These are phyloP conservation scores for Falcunculus frontatus DNA, from an alignment of 2,113 vertebrate genomes.

Conservation along the genomic window DNA sequence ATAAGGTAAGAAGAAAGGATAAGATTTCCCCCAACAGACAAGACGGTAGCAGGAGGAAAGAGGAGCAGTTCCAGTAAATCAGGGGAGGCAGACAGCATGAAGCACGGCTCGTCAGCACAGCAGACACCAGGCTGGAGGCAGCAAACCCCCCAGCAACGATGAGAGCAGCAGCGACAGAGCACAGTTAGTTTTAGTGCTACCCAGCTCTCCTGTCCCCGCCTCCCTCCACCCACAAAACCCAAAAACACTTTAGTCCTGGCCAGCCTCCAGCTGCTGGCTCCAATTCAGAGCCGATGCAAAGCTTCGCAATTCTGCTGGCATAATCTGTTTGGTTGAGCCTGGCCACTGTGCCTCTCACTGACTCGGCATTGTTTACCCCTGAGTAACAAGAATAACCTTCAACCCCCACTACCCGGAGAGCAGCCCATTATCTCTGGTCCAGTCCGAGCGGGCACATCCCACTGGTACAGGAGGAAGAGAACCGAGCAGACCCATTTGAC, in stretches of 20 bases:
- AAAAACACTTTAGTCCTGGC: constrained; percentile 82
- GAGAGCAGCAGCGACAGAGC: constrained; percentile 48
- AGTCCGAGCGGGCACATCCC: not conserved
- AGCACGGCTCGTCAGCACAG: constrained; percentile 54
- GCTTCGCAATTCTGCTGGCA: constrained; percentile 74
- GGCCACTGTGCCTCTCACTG: constrained; percentile 68
- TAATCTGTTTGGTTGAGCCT: constrained; percentile 69
- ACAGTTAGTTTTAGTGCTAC: constrained; percentile 74
- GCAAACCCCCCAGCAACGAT: constrained; percentile 52
- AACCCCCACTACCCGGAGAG: not conserved
- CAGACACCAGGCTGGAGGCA: constrained; percentile 15
- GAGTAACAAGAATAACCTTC: constrained; percentile 57
- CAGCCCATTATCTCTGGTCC: not conserved
- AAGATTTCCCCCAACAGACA: constrained; percentile 57
- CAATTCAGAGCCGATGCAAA: constrained; percentile 80
- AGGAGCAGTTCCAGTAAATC: constrained; percentile 17
- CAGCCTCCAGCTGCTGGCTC: constrained; percentile 82
- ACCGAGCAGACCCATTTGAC: not conserved
- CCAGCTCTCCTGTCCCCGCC: constrained; percentile 71
- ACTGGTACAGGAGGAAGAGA: not conserved
- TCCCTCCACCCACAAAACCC: constrained; percentile 74
- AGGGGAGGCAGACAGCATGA: constrained; percentile 16
- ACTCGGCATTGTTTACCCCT: constrained; percentile 69
- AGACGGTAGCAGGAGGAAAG: constrained; percentile 24
- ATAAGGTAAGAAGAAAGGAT: constrained; percentile 64